Base-by-base conservation (phyloP, 2,113 vertebrate genomes). In the Oreochromis niloticus region DNA sequence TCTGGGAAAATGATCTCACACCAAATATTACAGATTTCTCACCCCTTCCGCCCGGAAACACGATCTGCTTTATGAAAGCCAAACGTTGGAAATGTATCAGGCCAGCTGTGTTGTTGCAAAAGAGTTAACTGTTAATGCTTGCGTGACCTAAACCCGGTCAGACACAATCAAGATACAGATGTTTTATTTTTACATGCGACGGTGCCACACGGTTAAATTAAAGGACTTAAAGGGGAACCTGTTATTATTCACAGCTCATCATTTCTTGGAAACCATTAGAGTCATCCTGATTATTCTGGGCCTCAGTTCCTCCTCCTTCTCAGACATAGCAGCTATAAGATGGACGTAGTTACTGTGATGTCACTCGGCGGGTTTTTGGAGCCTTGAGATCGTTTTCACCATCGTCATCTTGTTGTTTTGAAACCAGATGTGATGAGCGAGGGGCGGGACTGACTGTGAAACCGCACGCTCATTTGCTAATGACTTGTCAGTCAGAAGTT, bases 71-170 rank as follows among this genome's bases (percentile, higher is more conserved):
- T 4, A 78, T 52, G 17, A 34, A 78, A 0, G 17, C 17, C 73
- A n/a, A 52, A 34, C 27, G 3, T n/a, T 52, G 73, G 73, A 78
- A 13, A 34, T 32, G 43, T 4, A 52, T 78, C 73, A n/a, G 30
- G 27, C 17, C 73, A 78, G 27, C 46, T 32, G 27, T 78, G 71
- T 19, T 78, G 27, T 52, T 52, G 73, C 73, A 52, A 78, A 78
- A 78, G 9, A 13, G 27, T 78, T 32, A 50, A 50, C 43, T 78
- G 43, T 1, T 52, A 78, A 32, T n/a, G 43, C 43, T 17, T 2
- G 10, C 17, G 16, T 32, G 27, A 78, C 16, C 27, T 8, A 52
- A 13, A 52, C 0, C 0, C 6, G 4, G 27, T 78, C 1, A 52
- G 27, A 24, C 16, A 78, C 43, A 78, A n/a, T 50, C 71, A n/a